Conservation (phyloP, 2,113 vertebrate genomes). For the Salvator merianae region DNA sequence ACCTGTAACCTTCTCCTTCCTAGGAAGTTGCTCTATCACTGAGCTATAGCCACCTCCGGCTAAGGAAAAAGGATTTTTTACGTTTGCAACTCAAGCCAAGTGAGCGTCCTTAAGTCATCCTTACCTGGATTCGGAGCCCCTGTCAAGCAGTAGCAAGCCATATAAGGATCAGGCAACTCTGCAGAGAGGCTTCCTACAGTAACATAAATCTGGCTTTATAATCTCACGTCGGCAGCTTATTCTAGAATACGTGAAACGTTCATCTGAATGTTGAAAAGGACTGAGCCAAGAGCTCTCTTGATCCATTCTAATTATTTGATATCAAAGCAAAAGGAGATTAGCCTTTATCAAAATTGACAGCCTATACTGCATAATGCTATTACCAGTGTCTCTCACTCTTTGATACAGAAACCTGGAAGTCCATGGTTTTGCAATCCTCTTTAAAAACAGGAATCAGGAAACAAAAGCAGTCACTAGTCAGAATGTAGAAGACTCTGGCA, state of each 20-base stretch:
- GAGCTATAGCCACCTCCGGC: too few relatives aligned
- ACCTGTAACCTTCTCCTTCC: too few relatives aligned
- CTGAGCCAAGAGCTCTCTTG: not conserved
- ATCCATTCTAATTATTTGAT: slow-evolving; percentile 27
- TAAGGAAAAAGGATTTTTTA: not conserved
- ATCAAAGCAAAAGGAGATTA: slow-evolving; percentile 33
- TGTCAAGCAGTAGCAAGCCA: not conserved
- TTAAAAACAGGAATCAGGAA: not conserved
- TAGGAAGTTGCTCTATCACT: too few relatives aligned
- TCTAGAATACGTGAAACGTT: slow-evolving; percentile 1
- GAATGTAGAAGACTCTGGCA: too few relatives aligned
- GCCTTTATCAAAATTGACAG: not conserved
- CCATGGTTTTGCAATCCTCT: not conserved
- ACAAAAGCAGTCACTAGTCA: too few relatives aligned
- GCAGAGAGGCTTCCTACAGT: not conserved
- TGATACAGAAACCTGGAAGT: not conserved
- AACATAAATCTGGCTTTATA: not conserved
- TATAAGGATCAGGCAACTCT: not conserved
- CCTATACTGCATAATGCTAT: not conserved
- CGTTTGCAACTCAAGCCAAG: not conserved
- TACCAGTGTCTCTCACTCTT: not conserved
- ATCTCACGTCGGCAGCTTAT: not conserved
- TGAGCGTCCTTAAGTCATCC: not conserved
- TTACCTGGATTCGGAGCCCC: not conserved
- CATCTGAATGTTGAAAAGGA: not conserved